Base-by-base conservation (phyloP, 1,140 invertebrate genomes). In the Ooceraea biroi region DNA sequence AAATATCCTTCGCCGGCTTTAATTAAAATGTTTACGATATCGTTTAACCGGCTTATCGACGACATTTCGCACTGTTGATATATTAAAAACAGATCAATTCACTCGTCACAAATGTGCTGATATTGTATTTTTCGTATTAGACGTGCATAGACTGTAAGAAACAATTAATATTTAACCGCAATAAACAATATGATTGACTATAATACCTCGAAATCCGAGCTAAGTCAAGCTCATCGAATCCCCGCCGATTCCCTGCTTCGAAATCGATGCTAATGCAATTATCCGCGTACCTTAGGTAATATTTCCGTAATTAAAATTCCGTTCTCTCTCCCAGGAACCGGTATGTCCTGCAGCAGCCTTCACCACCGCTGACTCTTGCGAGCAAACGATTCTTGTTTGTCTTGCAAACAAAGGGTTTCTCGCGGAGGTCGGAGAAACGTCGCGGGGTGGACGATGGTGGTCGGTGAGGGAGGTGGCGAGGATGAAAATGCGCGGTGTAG, bases 351-450 rank as follows among this genome's bases (percentile, higher is more conserved):
- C 85, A 78, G 72, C 74, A 82, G 73, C 74, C 61, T 84, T 78
- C 82, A 57, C 58, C 69, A 57, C 69, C 63, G 78, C 87, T 78
- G 88, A 91, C 90, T 91, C 86, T 82, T 68, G 84, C 82, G 88
- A 91, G 92, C 91, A 93, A 94, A 93, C 91, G 92, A 92, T 93
- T 93, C 92, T 92, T 93, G 92, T 93, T 93, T 93, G 93, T 94
- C 93, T 93, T 91, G 92, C 91, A 92, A 94, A 94, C 92, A 94
- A 93, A 90, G 91, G 91, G 90, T 88, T 90, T 88, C 89, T 89
- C 87, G 63, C 77, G 89, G 90, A 87, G 92, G 91, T 89, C 60
- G 77, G 66, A 86, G 83, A 89, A 77, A 90, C 71, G 72, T 77
- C 52, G 84, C 68, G 66, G 50, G 41, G 55, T 55, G 66, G 68